These are phyloP conservation scores for Canis aureus DNA, from an alignment of 2,113 vertebrate species.

Conservation along the genomic window DNA sequence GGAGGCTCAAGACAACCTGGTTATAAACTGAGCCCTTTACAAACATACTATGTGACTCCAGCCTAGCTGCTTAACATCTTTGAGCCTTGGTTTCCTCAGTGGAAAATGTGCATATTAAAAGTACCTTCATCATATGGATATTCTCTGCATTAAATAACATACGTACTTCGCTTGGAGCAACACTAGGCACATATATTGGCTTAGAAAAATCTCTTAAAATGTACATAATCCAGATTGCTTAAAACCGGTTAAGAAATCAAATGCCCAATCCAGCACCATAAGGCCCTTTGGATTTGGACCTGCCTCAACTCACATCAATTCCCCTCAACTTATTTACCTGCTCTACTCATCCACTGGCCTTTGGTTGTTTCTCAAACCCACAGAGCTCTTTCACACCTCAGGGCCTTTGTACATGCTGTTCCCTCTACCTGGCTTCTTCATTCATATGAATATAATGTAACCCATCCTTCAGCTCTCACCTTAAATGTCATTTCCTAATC, in stretches of 20 bases:
- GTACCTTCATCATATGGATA: neutral
- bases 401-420: neutral
- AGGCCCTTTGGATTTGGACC: neutral
- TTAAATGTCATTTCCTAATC: slow-evolving; percentile 20
- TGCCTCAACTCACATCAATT: neutral
- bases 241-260: neutral
- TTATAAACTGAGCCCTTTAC: neutral
- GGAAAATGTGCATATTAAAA: neutral
- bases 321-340: neutral
- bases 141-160: neutral
- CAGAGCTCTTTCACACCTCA: neutral
- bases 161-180: neutral
- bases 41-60: neutral
- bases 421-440: neutral
- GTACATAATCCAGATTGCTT: neutral
- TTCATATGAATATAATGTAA: neutral
- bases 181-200: neutral
- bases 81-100: neutral
- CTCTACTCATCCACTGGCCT: neutral
- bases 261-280: neutral
- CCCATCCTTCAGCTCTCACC: neutral
- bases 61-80: neutral
- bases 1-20: neutral
- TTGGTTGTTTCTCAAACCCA: neutral
- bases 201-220: slow-evolving; percentile 52